A percentile compares a stretch with the other conserved stretches of the same genome.
phyloP scores from a whole-genome alignment of 2,797 vertebrate genomes.

The Oreochromis grahami region DNA sequence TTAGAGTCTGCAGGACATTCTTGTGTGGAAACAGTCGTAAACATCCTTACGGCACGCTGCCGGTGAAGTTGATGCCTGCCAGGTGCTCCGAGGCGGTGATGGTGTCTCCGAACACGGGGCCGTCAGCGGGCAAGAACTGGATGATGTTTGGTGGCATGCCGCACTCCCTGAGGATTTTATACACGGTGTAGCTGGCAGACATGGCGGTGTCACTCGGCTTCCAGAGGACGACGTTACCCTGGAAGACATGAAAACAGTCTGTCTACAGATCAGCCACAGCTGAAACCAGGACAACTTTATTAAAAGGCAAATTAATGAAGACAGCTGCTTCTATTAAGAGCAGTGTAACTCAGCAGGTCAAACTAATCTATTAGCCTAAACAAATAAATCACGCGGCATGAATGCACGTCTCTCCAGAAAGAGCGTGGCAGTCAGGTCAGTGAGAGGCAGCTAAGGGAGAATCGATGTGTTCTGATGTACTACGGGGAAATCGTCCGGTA shows the following conservation, averaged over 20 bases:
- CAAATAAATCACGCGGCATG: neutral
- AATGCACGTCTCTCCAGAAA: neutral
- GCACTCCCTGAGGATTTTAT: conserved; percentile 81
- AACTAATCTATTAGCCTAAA: neutral
- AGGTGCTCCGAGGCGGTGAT: conserved; percentile 87
- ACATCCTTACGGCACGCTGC: conserved; percentile 84
- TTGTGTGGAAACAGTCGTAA: neutral
- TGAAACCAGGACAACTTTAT: neutral
- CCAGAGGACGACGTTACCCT: conserved; percentile 98
- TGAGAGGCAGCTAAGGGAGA: neutral
- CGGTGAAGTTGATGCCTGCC: conserved; percentile 93
- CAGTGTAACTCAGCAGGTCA: neutral
- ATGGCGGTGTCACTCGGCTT: conserved; percentile 93
- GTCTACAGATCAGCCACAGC: neutral
- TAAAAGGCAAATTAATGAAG: neutral
- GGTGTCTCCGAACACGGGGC: conserved; percentile 86
- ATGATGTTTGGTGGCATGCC: conserved; percentile 89
- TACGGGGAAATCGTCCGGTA: fast-evolving
- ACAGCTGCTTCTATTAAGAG: neutral
- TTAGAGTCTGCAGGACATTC: neutral
- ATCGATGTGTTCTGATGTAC: fast-evolving
- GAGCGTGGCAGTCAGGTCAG: neutral
- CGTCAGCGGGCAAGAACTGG: conserved; percentile 91
- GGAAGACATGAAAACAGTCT: neutral
- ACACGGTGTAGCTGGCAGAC: conserved; percentile 87